These are phyloP conservation scores for Littorina saxatilis DNA, from an alignment of 1,140 invertebrate genomes.

Conservation along the genomic window DNA sequence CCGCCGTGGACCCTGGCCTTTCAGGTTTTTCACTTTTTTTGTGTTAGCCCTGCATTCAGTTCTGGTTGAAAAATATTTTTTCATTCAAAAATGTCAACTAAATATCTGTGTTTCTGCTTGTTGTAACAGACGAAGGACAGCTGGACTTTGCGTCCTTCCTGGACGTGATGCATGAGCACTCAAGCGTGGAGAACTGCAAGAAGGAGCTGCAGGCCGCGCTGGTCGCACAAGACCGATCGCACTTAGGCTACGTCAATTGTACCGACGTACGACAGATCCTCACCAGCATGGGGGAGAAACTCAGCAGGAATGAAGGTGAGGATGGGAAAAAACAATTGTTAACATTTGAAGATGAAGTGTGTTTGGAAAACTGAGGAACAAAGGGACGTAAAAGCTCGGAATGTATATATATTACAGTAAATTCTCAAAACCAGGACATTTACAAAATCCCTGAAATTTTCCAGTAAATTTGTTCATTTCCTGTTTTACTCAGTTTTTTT, in stretches of 20 bases:
- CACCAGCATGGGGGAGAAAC: constrained; percentile 92
- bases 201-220: constrained; percentile 94
- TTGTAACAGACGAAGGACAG: constrained; percentile 86
- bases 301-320: constrained; percentile 91
- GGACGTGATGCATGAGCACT: constrained; percentile 96
- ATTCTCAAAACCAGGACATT: too few relatives aligned
- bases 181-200: constrained; percentile 88
- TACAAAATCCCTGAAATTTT: too few relatives aligned
- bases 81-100: too few relatives aligned
- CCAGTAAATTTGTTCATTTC: neutral
- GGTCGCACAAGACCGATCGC: constrained; percentile 86
- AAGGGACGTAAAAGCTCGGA: neutral
- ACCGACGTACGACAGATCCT: constrained; percentile 91
- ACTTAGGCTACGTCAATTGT: constrained; percentile 86
- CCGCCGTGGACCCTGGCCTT: too few relatives aligned
- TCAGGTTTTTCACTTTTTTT: too few relatives aligned
- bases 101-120: neutral
- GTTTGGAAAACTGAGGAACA: neutral
- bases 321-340: too few relatives aligned
- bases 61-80: too few relatives aligned
- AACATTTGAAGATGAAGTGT: neutral
- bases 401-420: too few relatives aligned
- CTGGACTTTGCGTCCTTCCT: constrained; percentile 97
- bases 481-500: too few relatives aligned
- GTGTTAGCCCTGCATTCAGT: too few relatives aligned